A percentile compares a stretch with the other conserved stretches of the same genome.
These are phyloP conservation scores for Sycophaga agraensis DNA, from an alignment of 1,140 invertebrate genomes.

Conservation along the genomic window DNA sequence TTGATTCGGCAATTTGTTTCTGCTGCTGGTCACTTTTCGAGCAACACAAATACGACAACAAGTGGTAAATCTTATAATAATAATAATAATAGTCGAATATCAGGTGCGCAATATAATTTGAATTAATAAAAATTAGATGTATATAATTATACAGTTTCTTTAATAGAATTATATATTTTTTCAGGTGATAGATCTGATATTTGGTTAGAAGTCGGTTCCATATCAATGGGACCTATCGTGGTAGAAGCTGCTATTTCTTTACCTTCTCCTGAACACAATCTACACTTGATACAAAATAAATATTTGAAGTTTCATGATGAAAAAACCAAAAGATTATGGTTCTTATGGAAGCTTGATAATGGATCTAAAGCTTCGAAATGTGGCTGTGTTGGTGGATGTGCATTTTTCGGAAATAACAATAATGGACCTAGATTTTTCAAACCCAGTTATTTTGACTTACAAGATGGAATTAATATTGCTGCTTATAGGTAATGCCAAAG, in stretches of 20 bases:
- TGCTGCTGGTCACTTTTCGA: slow-evolving; percentile 55
- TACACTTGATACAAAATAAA: slow-evolving; percentile 78
- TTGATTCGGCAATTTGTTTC: slow-evolving; percentile 72
- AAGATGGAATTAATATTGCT: slow-evolving; percentile 81
- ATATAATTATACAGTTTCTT: too few relatives aligned
- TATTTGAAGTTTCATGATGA: slow-evolving; percentile 85
- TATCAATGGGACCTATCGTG: slow-evolving; percentile 85
- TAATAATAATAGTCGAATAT: slow-evolving; percentile 49
- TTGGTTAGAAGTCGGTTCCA: slow-evolving; percentile 92
- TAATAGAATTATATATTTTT: slow-evolving; percentile 19
- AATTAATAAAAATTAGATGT: not conserved
- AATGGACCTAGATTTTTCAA: slow-evolving; percentile 88
- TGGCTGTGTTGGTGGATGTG: slow-evolving; percentile 92
- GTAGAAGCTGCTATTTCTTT: slow-evolving; percentile 89
- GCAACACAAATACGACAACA: slow-evolving; percentile 62
- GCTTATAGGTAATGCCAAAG: slow-evolving; percentile 62
- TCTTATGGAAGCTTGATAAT: slow-evolving; percentile 81
- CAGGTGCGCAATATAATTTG: slow-evolving; percentile 35
- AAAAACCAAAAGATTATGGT: slow-evolving; percentile 87
- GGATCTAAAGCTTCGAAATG: slow-evolving; percentile 72
- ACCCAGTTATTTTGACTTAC: slow-evolving; percentile 75
- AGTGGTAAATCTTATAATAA: slow-evolving; percentile 58
- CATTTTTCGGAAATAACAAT: slow-evolving; percentile 88
- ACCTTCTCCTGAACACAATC: slow-evolving; percentile 71
- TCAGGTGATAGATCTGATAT: slow-evolving; percentile 64